These are phyloP conservation scores for Cotesia congregata DNA, from an alignment of 2,888 invertebrate genomes.

Conservation along the genomic window DNA sequence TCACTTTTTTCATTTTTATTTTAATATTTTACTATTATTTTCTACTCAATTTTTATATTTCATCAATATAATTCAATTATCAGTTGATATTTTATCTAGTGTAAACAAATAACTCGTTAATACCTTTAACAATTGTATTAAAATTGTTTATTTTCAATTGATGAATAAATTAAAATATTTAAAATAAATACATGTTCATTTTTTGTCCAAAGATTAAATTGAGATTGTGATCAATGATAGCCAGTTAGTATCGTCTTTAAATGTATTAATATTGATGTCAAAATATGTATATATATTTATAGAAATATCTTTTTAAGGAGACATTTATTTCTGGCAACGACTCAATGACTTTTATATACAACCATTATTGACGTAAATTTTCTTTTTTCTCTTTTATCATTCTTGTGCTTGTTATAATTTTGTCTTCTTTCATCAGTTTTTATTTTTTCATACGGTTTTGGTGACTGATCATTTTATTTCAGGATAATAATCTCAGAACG, in stretches of 20 bases:
- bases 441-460: neutral
- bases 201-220: neutral
- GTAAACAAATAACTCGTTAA: no score
- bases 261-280: neutral
- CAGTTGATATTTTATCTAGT: no score
- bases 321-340: neutral
- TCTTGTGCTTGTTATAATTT: neutral
- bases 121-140: no score
- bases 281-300: neutral
- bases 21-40: no score
- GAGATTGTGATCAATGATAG: no score
- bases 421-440: neutral
- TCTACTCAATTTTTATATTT: no score
- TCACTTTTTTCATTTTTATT: neutral
- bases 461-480: no score
- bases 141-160: no score
- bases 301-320: slow-evolving; percentile 1
- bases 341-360: neutral
- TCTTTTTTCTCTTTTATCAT: neutral
- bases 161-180: no score
- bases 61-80: no score
- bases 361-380: neutral
- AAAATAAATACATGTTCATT: no score
- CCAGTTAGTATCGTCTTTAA: neutral
- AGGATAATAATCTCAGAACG: no score